Conservation (phyloP, 2,888 invertebrate genomes). For the Schizaphis graminum region DNA sequence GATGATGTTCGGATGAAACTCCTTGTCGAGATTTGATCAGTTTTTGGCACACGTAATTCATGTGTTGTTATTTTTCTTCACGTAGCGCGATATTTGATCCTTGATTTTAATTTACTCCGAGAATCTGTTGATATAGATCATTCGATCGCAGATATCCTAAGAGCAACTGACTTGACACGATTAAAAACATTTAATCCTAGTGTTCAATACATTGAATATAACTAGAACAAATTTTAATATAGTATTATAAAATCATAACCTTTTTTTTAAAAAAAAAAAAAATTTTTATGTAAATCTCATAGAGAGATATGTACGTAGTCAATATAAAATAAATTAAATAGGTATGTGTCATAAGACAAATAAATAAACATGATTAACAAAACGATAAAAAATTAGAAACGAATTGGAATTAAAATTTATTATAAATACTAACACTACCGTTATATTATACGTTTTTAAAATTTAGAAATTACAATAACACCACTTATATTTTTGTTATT, state of each 20-base stretch:
- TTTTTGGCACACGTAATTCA: neutral
- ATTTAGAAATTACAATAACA: neutral
- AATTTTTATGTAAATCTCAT: no score
- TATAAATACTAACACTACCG: neutral
- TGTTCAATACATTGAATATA: neutral
- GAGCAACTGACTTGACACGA: neutral
- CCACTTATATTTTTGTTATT: neutral
- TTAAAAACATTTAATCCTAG: neutral
- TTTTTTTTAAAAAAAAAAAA: neutral
- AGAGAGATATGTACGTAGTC: no score
- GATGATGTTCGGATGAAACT: neutral
- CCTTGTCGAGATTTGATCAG: neutral
- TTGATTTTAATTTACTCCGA: neutral
- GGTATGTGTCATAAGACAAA: no score
- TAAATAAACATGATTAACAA: no score
- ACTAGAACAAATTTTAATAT: neutral
- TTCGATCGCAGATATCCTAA: neutral
- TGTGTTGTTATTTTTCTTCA: neutral
- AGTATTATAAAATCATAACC: neutral
- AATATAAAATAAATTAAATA: no score
- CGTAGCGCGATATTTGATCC: rapidly evolving
- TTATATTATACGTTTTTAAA: neutral
- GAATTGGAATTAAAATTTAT: neutral
- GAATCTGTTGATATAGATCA: neutral
- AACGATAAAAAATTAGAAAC: no score